Evolutionary conservation across 2,797 vertebrate species (phyloP).

Genomic region (Orientallactaga sibirica): DNA sequence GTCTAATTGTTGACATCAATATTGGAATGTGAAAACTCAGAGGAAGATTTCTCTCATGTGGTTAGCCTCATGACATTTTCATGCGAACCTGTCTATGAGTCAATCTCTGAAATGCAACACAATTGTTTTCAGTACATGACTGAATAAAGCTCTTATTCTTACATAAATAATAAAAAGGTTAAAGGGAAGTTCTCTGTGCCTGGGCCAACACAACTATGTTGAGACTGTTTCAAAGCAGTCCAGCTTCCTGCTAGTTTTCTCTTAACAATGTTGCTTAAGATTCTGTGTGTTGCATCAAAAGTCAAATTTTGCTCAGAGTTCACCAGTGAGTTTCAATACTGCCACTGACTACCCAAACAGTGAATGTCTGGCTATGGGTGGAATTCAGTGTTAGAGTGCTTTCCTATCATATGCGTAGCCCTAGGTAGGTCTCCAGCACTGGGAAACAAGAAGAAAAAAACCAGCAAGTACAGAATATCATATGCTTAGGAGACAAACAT

Average conservation of each 20-base stretch:
- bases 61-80: neutral
- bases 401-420: neutral
- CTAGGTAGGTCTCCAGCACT: neutral
- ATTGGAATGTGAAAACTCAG: neutral
- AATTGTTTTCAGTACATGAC: slow-evolving; percentile 27
- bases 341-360: neutral
- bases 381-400: no score
- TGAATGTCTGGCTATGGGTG: neutral
- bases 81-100: neutral
- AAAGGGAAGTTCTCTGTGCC: slow-evolving; percentile 12
- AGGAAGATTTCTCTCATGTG: neutral
- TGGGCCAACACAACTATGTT: neutral
- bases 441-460: no score
- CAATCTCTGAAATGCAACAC: neutral
- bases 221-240: neutral
- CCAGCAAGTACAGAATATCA: neutral
- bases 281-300: neutral
- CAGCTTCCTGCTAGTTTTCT: neutral
- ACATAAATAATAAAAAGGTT: slow-evolving; percentile 47
- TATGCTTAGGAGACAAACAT: neutral
- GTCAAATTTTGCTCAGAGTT: neutral
- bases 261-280: neutral
- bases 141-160: slow-evolving; percentile 24
- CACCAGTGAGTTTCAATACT: neutral
- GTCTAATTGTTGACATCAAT: neutral